Percentiles rank a stretch among this genome's conserved stretches.
Conservation (phyloP, 2,113 vertebrate species). For the Alethe castanea region DNA sequence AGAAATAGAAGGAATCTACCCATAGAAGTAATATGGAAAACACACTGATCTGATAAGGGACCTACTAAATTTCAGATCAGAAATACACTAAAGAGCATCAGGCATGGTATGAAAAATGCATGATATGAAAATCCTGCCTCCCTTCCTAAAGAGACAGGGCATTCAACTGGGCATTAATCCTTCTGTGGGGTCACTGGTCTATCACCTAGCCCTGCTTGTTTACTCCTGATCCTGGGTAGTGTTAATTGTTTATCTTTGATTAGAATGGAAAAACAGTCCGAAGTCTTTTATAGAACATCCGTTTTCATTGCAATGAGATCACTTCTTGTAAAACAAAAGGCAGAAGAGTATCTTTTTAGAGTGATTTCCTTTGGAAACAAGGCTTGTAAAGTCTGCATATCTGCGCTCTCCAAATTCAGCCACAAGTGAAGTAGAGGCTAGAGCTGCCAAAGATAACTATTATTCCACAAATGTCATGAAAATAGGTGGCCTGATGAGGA, state of each 20-base stretch:
- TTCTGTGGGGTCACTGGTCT: not conserved
- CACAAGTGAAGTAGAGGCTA: not conserved
- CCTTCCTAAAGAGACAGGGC: not conserved
- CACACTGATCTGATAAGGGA: not conserved
- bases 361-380: slow-evolving; percentile 22
- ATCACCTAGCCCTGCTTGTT: not conserved
- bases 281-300: slow-evolving; percentile 12
- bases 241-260: slow-evolving; percentile 4
- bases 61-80: not conserved
- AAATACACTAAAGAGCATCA: not conserved
- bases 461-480: not conserved
- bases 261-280: slow-evolving; percentile 2
- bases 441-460: not conserved
- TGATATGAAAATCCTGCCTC: not conserved
- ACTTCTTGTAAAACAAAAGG: slow-evolving; percentile 42
- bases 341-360: slow-evolving; percentile 7
- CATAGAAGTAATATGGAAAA: not conserved
- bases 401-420: not conserved
- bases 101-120: not conserved
- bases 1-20: not conserved
- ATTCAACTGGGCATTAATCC: fast-evolving
- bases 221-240: not conserved
- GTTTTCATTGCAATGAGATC: slow-evolving; percentile 7
- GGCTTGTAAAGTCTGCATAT: not conserved
- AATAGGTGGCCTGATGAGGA: not conserved